These are phyloP conservation scores for Solenopsis invicta DNA, from an alignment of 1,140 invertebrate genomes.

Conservation along the genomic window DNA sequence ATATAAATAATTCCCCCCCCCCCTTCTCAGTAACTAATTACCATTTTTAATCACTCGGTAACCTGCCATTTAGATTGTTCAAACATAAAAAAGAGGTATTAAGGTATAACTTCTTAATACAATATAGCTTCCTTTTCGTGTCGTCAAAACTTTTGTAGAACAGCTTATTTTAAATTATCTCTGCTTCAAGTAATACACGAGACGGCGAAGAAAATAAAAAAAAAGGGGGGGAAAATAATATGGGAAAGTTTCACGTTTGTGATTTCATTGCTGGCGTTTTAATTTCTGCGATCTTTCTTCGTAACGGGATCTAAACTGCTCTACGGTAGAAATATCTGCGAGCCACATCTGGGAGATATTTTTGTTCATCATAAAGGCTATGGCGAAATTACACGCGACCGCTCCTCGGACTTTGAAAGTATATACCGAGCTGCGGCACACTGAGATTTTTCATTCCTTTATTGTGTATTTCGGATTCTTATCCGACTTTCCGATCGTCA, in stretches of 20 bases:
- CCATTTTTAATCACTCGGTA: background rate
- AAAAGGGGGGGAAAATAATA: constrained; percentile 3
- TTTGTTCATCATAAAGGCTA: background rate
- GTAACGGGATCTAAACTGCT: constrained; percentile 9
- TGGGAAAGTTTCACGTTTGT: background rate
- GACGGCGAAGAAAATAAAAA: background rate
- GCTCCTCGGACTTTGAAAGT: background rate
- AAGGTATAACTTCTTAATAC: constrained; percentile 5
- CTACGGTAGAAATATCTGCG: constrained; percentile 25
- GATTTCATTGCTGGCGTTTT: constrained; percentile 2
- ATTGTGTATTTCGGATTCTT: constrained; percentile 48
- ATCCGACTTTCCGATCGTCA: constrained; percentile 45
- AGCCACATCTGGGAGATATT: constrained; percentile 15
- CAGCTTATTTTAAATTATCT: background rate
- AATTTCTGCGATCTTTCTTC: constrained; percentile 19
- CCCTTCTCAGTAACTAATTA: background rate
- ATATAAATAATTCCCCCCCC: background rate
- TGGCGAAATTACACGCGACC: constrained; percentile 37
- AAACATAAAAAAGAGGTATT: background rate
- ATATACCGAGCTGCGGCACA: background rate
- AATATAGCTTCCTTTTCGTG: background rate
- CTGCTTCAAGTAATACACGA: background rate
- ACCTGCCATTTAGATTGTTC: background rate
- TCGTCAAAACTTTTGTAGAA: background rate
- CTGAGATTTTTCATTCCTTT: constrained; percentile 28